Conservation (phyloP, 2,113 vertebrate genomes). For the Etheostoma cragini region DNA sequence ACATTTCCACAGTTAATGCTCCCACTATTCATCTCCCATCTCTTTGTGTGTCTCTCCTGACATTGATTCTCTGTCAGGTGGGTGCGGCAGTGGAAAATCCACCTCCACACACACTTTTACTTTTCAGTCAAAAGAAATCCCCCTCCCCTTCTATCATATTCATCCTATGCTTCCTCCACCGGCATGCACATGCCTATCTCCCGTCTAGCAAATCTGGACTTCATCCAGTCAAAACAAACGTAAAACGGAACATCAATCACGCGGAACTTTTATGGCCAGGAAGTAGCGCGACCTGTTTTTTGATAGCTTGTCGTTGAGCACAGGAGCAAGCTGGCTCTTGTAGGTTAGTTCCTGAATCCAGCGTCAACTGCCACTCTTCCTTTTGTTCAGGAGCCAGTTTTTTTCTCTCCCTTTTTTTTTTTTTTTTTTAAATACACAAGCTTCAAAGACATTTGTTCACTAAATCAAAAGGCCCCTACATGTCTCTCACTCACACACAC, state of each 20-base stretch:
- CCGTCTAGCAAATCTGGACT: conserved; percentile 68
- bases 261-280: conserved; percentile 69
- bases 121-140: conserved; percentile 21
- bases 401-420: conserved; percentile 25
- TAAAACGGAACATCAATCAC: conserved; percentile 79
- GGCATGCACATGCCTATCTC: conserved; percentile 60
- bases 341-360: conserved; percentile 77
- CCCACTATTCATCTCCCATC: conserved; percentile 11
- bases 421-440: conserved; percentile 14
- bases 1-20: conserved; percentile 43
- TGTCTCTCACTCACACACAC: neutral
- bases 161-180: conserved; percentile 60
- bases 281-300: conserved; percentile 79
- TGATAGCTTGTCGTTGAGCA: conserved; percentile 63
- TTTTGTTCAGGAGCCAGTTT: conserved; percentile 66
- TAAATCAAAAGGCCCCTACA: conserved; percentile 35
- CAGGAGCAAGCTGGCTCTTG: conserved; percentile 74
- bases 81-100: conserved; percentile 57
- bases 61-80: conserved; percentile 49
- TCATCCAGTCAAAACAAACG: conserved; percentile 81
- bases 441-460: conserved; percentile 66
- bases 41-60: conserved; percentile 23
- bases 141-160: conserved; percentile 5
- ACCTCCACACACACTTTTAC: conserved; percentile 53
- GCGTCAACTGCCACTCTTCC: conserved; percentile 72